Evolutionary conservation across 2,888 invertebrate species (phyloP), one percentile per base, ranked within the genome.

Genomic region (Tiliacea aurago): DNA sequence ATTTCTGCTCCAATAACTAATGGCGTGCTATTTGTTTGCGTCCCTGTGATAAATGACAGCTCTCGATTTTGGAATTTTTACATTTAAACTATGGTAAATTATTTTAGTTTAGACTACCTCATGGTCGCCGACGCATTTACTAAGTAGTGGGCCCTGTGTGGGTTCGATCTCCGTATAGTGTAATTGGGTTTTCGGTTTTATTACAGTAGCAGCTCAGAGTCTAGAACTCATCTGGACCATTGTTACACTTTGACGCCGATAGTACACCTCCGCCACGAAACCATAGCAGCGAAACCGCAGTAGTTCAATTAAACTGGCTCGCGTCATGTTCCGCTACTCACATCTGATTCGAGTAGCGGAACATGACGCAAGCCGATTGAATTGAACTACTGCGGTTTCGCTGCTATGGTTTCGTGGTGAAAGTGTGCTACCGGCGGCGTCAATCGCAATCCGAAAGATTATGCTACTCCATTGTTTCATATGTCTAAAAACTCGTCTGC

Each of bases 1-100:
- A 33, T 45, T 51, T 61, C 6, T 56, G 72, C 37, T 45, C 1
- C 11, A 41, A 45, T 62, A 78, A 62, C 13, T 15, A 66, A 66
- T 56, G 73, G 1, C 4, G 2, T 41, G 43, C 61, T 33, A 66
- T 77, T 77, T 73, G 23, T 79, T 56, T 0, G 9, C 28, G 73
- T 77, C 61, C 0, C 4, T 37, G n/a, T 66, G 45, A 62, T 10
- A 73, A 56, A 79, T 51, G 11, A 18, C 61, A 63, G 18, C 11
- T 51, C 20, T n/a, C 2, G 41, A 47, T 58, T 70, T 55, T 70
- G 37, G 1, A 4, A 28, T 53, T 51, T 63, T 49, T 33, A 15
- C 18, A 45, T 45, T 18, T 61, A 9, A n/a, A n/a, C 18, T 33
- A 41, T 69, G 10, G 13, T 66, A n/a, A 61, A 28, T 33, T 0